phyloP scores from a whole-genome alignment of 35 echinoderm and acorn worm species.

The Apostichopus japonicus region DNA sequence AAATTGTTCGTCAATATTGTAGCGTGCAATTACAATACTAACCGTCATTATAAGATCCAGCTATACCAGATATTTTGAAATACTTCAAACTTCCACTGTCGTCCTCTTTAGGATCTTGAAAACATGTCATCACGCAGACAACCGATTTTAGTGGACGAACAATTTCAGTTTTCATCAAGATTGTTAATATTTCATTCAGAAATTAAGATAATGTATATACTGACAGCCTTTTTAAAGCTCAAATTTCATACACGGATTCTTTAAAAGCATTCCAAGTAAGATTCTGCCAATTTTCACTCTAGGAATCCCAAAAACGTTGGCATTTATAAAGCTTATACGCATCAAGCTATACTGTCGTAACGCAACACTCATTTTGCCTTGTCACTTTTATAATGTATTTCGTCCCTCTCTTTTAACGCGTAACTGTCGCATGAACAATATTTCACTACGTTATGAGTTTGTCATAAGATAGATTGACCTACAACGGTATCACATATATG shows the following conservation, averaged over 20 bases:
- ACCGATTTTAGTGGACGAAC: too few relatives aligned
- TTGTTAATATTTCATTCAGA: not conserved
- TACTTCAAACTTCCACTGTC: too few relatives aligned
- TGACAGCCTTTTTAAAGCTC: not conserved
- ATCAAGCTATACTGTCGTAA: not conserved
- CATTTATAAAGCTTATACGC: not conserved
- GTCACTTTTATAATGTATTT: not conserved
- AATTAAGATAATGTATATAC: not conserved
- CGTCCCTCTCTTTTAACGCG: too few relatives aligned
- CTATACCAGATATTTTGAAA: too few relatives aligned
- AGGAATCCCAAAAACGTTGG: not conserved
- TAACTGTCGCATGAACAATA: too few relatives aligned
- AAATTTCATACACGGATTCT: slow-evolving; percentile 7
- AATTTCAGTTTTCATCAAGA: not conserved
- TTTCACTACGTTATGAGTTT: too few relatives aligned
- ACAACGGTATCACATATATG: too few relatives aligned
- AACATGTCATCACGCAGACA: not conserved
- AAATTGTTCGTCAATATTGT: too few relatives aligned
- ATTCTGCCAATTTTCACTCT: not conserved
- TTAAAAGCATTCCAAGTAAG: slow-evolving; percentile 6
- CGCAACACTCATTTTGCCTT: not conserved
- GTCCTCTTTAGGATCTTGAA: not conserved
- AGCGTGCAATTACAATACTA: too few relatives aligned
- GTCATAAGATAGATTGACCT: too few relatives aligned
- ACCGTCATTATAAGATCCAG: too few relatives aligned